Conservation (phyloP, 1,140 invertebrate species). For the Piezodorus guildinii region DNA sequence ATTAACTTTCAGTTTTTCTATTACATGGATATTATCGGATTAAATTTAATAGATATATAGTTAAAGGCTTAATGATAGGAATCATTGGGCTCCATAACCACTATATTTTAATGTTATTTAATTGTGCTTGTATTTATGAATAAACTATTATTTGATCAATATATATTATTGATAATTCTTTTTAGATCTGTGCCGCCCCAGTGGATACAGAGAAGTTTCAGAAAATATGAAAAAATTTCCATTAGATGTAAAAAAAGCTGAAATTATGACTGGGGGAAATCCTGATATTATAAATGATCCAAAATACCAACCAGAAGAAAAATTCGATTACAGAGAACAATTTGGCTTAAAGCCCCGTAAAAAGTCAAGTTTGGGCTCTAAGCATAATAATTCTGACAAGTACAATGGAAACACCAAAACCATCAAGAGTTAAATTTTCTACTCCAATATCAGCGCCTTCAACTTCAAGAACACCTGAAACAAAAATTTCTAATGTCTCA, state of each 20-base stretch:
- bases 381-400: constrained; percentile 10
- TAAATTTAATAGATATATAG: no score
- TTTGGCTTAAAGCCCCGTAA: constrained; percentile 34
- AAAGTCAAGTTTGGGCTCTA: constrained; percentile 3
- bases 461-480: not conserved
- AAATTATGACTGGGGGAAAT: constrained; percentile 52
- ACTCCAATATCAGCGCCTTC: constrained; percentile 14
- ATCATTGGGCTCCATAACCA: no score
- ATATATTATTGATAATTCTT: no score
- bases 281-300: constrained; percentile 40
- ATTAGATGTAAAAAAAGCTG: constrained; percentile 53
- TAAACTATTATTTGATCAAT: no score
- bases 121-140: no score
- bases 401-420: no score
- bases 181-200: constrained; percentile 43
- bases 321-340: constrained; percentile 39
- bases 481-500: not conserved
- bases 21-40: no score
- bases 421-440: constrained; percentile 6
- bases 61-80: no score
- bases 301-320: constrained; percentile 47
- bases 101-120: no score
- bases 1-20: no score
- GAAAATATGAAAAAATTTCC: constrained; percentile 60
- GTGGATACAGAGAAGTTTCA: constrained; percentile 36